Evolutionary conservation across 2,113 vertebrate genomes (phyloP).

Genomic region (Candoia aspera): DNA sequence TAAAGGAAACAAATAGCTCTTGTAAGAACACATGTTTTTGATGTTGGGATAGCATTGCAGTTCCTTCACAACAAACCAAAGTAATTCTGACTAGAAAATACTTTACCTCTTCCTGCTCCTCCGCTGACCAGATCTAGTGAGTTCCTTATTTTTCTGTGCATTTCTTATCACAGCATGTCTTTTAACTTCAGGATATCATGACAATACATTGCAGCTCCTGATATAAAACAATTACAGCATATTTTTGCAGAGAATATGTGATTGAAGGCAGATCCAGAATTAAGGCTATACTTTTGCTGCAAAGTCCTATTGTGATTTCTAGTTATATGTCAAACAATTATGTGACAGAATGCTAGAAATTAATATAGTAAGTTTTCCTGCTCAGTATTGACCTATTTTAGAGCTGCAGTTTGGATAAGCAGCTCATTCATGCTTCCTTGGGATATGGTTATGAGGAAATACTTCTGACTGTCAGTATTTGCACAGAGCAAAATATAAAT

Average conservation of each 20-base stretch:
- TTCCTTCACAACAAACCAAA: not conserved
- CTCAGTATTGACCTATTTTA: not conserved
- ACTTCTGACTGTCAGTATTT: slow-evolving; percentile 61
- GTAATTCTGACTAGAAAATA: not conserved
- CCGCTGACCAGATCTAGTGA: not conserved
- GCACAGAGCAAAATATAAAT: slow-evolving; percentile 67
- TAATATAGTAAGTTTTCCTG: not conserved
- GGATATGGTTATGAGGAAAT: slow-evolving; percentile 24
- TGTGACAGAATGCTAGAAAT: not conserved
- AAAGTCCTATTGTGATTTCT: not conserved
- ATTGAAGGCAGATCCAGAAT: not conserved
- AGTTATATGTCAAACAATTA: not conserved
- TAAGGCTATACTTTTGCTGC: not conserved
- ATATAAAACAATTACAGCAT: not conserved
- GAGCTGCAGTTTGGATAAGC: slow-evolving; percentile 27
- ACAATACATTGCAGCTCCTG: not conserved
- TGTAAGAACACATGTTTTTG: not conserved
- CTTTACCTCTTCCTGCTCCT: not conserved
- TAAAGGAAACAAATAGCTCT: not conserved
- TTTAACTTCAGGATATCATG: not conserved
- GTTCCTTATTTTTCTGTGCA: not conserved
- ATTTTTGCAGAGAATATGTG: not conserved
- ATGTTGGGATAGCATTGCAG: not conserved
- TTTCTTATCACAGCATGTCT: not conserved
- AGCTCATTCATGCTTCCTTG: slow-evolving; percentile 26